phyloP scores from a whole-genome alignment of 1,140 invertebrate genomes.

The Popillia japonica region DNA sequence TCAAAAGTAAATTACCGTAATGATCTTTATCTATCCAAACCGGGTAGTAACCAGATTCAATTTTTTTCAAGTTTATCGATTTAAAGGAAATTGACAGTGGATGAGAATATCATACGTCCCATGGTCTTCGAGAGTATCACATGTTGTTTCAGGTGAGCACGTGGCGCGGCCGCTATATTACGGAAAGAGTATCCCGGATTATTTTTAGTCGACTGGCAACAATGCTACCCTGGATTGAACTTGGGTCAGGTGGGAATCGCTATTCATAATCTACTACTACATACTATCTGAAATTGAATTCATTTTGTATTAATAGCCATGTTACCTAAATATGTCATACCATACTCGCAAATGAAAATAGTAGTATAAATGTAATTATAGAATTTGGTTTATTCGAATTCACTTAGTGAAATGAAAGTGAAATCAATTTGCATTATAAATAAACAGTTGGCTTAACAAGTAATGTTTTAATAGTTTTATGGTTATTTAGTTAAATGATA shows the following conservation, averaged over 20 bases:
- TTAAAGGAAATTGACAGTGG: background rate
- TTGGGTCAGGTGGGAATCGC: background rate
- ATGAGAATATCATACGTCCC: background rate
- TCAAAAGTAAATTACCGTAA: background rate
- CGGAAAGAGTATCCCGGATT: background rate
- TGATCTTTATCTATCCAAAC: background rate
- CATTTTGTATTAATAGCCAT: background rate
- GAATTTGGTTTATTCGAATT: background rate
- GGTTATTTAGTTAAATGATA: too few species aligned
- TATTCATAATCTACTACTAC: background rate
- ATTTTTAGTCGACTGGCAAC: background rate
- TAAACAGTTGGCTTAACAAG: too few species aligned
- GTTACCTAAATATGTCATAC: background rate
- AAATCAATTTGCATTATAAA: background rate
- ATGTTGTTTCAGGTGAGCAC: conserved; percentile 34
- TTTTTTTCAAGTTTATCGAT: background rate
- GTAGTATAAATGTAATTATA: background rate
- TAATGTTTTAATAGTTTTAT: too few species aligned
- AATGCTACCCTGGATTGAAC: background rate
- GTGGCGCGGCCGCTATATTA: background rate
- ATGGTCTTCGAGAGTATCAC: conserved; percentile 8
- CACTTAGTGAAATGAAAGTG: background rate
- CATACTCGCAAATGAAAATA: background rate
- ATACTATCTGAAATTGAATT: background rate
- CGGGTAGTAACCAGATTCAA: background rate